These are phyloP conservation scores for Caenorhabditis becei DNA, from an alignment of 2,888 invertebrate species.

Conservation along the genomic window DNA sequence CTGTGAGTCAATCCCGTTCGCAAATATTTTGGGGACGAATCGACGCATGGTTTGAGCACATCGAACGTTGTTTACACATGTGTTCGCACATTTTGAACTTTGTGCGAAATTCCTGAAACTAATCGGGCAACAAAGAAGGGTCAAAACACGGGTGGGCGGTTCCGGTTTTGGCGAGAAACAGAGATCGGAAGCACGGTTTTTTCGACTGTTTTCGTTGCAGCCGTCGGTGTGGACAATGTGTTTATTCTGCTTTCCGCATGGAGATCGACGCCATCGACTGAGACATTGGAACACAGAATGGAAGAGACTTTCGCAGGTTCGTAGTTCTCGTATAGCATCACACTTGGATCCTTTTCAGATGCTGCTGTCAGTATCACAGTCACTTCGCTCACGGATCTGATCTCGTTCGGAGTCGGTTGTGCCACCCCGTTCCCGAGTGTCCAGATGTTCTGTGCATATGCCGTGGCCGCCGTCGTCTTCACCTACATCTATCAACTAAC, in stretches of 20 bases:
- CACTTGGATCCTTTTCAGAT: constrained; percentile 84
- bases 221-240: constrained; percentile 96
- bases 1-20: constrained; percentile 50
- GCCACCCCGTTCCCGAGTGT: constrained; percentile 95
- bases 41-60: constrained; percentile 35
- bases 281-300: constrained; percentile 89
- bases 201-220: no score
- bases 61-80: constrained; percentile 35
- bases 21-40: constrained; percentile 50
- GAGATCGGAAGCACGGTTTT: no score
- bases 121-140: neutral
- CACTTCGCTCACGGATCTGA: constrained; percentile 92
- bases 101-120: constrained; percentile 36
- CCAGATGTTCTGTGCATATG: constrained; percentile 92
- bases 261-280: constrained; percentile 88
- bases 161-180: constrained; percentile 17
- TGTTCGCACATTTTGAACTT: constrained; percentile 59
- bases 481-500: constrained; percentile 94
- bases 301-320: constrained; percentile 92
- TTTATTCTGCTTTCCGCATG: constrained; percentile 96
- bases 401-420: constrained; percentile 93
- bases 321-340: constrained; percentile 85
- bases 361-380: constrained; percentile 96
- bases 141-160: constrained; percentile 27
- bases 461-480: constrained; percentile 92